Evolutionary conservation across 2,888 invertebrate species (phyloP).

Genomic region (Girardia tigrina): DNA sequence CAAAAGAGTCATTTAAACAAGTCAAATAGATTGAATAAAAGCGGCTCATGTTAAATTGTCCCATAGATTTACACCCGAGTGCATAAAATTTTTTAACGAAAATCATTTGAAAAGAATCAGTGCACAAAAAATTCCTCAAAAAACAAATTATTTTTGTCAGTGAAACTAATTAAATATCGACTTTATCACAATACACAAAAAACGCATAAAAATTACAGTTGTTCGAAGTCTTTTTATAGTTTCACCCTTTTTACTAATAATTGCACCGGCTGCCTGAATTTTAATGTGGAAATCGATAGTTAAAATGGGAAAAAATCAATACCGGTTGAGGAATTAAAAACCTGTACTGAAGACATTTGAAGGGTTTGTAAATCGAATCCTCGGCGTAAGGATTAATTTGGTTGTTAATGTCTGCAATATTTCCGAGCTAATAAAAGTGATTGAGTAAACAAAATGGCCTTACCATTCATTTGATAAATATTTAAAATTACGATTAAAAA

Average conservation of each 20-base stretch:
- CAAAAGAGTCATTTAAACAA: too few relatives aligned
- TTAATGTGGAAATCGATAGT: too few relatives aligned
- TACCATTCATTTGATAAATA: background rate
- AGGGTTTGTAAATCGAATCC: background rate
- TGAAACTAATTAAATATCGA: too few relatives aligned
- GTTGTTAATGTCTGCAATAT: background rate
- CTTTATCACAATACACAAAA: too few relatives aligned
- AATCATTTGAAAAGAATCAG: too few relatives aligned
- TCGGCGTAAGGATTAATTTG: background rate
- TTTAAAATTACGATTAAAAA: background rate
- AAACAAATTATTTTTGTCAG: too few relatives aligned
- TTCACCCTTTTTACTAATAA: constrained; percentile 93
- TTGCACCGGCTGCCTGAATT: constrained; percentile 81
- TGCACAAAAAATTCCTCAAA: too few relatives aligned
- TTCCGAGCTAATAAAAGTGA: background rate
- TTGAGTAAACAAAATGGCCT: background rate
- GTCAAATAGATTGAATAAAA: too few relatives aligned
- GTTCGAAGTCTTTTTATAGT: constrained; percentile 88
- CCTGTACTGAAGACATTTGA: background rate
- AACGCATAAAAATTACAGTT: constrained; percentile 72
- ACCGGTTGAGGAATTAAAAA: constrained; percentile 39
- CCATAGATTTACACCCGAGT: too few relatives aligned
- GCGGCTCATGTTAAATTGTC: too few relatives aligned
- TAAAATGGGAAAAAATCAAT: too few relatives aligned
- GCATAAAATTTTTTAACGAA: too few relatives aligned